phyloP scores from a whole-genome alignment of 1,140 invertebrate species.

The Campoletis sonorensis region DNA sequence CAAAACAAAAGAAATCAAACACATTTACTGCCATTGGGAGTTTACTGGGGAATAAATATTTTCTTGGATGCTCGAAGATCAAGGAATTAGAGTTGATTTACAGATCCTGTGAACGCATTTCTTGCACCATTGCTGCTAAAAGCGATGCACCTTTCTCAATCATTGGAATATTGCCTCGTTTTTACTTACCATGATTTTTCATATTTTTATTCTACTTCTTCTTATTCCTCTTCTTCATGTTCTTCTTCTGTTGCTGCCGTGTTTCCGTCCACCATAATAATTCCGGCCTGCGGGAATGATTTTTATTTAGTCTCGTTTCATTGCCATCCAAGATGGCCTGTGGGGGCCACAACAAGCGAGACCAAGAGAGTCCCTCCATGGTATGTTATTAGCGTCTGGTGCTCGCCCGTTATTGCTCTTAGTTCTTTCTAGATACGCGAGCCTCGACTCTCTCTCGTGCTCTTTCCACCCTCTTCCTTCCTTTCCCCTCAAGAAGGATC shows the following conservation, averaged over 20 bases:
- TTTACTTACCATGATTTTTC: conserved; percentile 47
- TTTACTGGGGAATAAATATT: neutral
- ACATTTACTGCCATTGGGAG: neutral
- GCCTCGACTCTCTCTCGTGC: conserved; percentile 63
- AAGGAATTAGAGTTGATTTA: neutral
- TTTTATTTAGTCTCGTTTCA: conserved; percentile 74
- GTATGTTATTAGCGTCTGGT: conserved; percentile 78
- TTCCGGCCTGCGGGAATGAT: conserved; percentile 63
- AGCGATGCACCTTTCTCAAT: neutral
- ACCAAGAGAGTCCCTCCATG: conserved; percentile 61
- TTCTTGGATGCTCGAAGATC: neutral
- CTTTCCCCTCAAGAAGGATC: neutral
- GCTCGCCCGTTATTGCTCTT: conserved; percentile 74
- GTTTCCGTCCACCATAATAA: conserved; percentile 76
- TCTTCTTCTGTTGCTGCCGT: conserved; percentile 54
- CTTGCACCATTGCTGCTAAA: conserved; percentile 21
- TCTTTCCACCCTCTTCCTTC: conserved; percentile 46
- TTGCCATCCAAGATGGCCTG: conserved; percentile 74
- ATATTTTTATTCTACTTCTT: conserved; percentile 48
- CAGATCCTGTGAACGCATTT: neutral
- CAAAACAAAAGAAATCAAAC: no score
- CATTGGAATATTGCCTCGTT: conserved; percentile 31
- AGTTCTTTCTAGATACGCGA: conserved; percentile 63
- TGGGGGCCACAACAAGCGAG: conserved; percentile 63
- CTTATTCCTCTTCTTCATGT: conserved; percentile 54